Base-by-base conservation (phyloP, 1,140 invertebrate genomes). In the Drosophila albomicans region DNA sequence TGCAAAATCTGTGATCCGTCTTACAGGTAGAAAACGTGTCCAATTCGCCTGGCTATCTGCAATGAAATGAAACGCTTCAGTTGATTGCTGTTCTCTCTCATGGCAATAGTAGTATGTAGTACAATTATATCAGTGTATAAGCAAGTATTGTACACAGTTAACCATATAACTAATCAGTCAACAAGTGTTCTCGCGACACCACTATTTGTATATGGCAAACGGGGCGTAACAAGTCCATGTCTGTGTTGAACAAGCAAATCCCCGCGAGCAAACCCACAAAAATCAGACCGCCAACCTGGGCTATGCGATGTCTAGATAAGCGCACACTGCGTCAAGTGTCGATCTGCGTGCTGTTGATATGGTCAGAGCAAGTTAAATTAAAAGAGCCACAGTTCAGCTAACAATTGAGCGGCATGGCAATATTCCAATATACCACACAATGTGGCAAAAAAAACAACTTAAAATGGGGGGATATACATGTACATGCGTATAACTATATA, bases 261-360 rank as follows among this genome's bases (percentile, higher is more conserved):
- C 72, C 61, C 43, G 20, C 66, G 4, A 28, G 58, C 48, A 48
- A 48, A 56, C 51, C 38, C 45, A 38, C 51, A 8, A 54, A 71
- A 71, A 71, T 71, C 67, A 71, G 66, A 6, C 16, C 13, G 13
- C 16, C 38, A 58, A 77, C 58, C 57, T 57, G 10, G 35, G 2
- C 35, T 38, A 5, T 62, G 62, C 59, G 54, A 62, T 73, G 70
- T 76, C 45, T 32, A 88, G 84, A 87, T 87, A 87, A 89, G 82
- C 58, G 48, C 41, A 43, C 35, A 73, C 67, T 88, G 84, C 85
- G 84, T 61, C 84, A 87, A 81, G 67, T 84, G 74, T 43, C 84
- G 82, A 45, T 56, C 43, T 10, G 63, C 16, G 20, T 25, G 15
- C 10, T 46, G 46, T 68, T 75, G 77, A 88, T 78, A 88, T 87